Evolutionary conservation across 1,140 invertebrate species (phyloP).

Genomic region (Drosophila micromelanica): DNA sequence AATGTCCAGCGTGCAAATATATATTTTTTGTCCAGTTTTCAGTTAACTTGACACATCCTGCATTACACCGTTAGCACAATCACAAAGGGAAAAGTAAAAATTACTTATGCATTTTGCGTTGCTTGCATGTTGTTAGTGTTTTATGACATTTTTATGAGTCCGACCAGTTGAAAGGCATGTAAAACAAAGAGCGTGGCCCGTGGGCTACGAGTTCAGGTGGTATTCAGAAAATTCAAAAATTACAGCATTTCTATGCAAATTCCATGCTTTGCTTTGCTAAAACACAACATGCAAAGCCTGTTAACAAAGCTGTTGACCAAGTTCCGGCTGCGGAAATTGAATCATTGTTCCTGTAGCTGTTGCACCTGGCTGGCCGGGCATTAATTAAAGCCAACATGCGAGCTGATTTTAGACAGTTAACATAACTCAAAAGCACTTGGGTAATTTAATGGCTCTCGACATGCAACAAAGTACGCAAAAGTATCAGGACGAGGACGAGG

Average conservation of each 20-base stretch:
- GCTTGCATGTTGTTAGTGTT: conserved; percentile 18
- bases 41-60: background rate
- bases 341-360: conserved; percentile 44
- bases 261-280: background rate
- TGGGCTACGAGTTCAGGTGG: background rate
- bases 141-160: conserved; percentile 50
- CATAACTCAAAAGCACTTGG: conserved; percentile 57
- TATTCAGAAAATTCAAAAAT: background rate
- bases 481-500: background rate
- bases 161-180: background rate
- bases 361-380: background rate
- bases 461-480: conserved; percentile 58
- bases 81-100: conserved; percentile 1
- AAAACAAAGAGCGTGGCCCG: background rate
- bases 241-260: conserved; percentile 38
- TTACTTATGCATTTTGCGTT: conserved; percentile 21
- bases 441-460: conserved; percentile 55
- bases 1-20: background rate
- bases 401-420: conserved; percentile 32
- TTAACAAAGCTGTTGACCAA: conserved; percentile 40
- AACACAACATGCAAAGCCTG: conserved; percentile 35
- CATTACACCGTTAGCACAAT: background rate
- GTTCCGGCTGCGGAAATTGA: conserved; percentile 60
- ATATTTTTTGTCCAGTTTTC: background rate
- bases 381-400: conserved; percentile 67